phyloP scores from a whole-genome alignment of 2,797 vertebrate species.

The Pygocentrus nattereri region DNA sequence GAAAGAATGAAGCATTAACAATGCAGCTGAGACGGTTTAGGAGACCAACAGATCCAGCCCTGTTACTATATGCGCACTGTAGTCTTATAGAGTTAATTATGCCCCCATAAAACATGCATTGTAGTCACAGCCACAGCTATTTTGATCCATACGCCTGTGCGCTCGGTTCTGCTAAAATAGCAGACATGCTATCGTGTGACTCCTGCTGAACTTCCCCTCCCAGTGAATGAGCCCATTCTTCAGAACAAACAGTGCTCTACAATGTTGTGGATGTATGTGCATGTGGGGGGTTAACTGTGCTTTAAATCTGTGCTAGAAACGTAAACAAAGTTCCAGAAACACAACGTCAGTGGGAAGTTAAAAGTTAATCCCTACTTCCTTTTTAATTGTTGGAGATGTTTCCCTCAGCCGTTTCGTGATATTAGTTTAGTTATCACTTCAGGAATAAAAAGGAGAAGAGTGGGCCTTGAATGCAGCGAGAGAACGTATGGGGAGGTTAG shows the following conservation, averaged over 20 bases:
- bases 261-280: neutral
- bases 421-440: neutral
- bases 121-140: slow-evolving; percentile 38
- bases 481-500: too few species aligned
- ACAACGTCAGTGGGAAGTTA: slow-evolving; percentile 5
- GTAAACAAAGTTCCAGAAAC: neutral
- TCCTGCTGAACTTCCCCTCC: slow-evolving; percentile 63
- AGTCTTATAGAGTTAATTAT: slow-evolving; percentile 1
- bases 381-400: neutral
- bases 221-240: slow-evolving; percentile 61
- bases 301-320: neutral
- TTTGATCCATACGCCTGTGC: slow-evolving; percentile 51
- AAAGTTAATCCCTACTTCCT: slow-evolving; percentile 14
- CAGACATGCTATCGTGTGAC: slow-evolving; percentile 66
- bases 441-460: neutral
- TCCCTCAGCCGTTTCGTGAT: too few species aligned
- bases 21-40: neutral
- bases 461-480: too few species aligned
- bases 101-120: neutral
- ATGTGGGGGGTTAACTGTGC: neutral
- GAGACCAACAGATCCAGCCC: neutral
- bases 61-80: neutral
- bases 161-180: slow-evolving; percentile 58
- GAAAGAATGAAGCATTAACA: neutral
- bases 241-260: slow-evolving; percentile 43